A percentile compares a stretch with the other conserved stretches of the same genome.
Conservation (phyloP, 2,888 invertebrate species). For the Bhutanitis thaidina region DNA sequence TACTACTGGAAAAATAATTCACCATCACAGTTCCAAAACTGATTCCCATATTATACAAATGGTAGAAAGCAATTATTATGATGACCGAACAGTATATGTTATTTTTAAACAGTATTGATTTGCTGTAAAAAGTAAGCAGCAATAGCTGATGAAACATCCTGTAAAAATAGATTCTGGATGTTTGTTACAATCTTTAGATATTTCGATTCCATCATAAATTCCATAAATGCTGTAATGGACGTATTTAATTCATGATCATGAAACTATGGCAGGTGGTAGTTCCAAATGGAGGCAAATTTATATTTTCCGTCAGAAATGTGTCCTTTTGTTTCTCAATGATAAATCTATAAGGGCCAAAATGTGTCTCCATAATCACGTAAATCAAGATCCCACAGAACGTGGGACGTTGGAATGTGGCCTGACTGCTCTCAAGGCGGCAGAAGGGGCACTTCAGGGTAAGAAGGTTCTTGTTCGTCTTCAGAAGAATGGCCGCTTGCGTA, state of each 20-base stretch:
- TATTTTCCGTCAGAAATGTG: background rate
- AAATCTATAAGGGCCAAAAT: constrained; percentile 1
- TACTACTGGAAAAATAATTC: background rate
- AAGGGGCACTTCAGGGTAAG: constrained; percentile 57
- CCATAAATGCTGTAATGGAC: background rate
- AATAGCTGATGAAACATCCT: background rate
- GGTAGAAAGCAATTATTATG: background rate
- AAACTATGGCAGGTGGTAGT: background rate
- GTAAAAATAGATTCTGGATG: background rate
- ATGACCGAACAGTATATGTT: background rate
- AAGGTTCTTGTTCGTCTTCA: constrained; percentile 54
- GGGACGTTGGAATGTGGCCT: constrained; percentile 3
- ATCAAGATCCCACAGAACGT: background rate
- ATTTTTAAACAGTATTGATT: background rate
- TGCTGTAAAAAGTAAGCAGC: background rate
- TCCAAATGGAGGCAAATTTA: background rate
- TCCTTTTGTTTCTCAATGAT: background rate
- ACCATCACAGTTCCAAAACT: background rate
- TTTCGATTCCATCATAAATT: background rate
- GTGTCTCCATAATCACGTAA: background rate
- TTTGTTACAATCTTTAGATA: no score
- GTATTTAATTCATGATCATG: background rate
- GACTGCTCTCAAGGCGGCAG: constrained; percentile 37
- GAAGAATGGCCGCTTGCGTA: constrained; percentile 67
- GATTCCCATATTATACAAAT: background rate